Conservation (phyloP, 2,797 vertebrate genomes). For the Delichon dasypus region DNA sequence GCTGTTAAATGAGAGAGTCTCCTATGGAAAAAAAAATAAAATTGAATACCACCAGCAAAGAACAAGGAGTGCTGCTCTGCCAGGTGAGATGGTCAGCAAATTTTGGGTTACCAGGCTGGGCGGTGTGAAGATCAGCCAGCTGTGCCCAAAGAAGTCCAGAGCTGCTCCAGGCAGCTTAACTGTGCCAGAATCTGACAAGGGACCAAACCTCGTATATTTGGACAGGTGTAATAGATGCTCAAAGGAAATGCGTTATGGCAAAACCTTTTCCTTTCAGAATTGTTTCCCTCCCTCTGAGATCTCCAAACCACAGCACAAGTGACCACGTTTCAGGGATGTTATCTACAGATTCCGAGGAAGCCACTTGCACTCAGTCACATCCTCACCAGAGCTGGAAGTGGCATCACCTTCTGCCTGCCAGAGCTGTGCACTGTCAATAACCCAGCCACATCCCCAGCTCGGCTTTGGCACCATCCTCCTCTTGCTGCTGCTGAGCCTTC, state of each 20-base stretch:
- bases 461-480: neutral
- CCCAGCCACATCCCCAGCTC: neutral
- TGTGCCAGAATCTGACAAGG: neutral
- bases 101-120: neutral
- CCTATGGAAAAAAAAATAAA: neutral
- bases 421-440: neutral
- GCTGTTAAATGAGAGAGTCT: neutral
- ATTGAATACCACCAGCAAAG: neutral
- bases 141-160: neutral
- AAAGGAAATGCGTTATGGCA: neutral
- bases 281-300: neutral
- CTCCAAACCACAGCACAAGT: neutral
- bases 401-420: neutral
- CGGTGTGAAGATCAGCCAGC: neutral
- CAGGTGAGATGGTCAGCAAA: neutral
- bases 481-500: neutral
- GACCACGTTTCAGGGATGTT: neutral
- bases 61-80: neutral
- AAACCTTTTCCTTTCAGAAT: neutral
- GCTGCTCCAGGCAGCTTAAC: neutral
- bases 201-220: neutral
- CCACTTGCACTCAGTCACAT: neutral
- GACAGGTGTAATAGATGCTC: neutral
- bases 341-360: neutral
- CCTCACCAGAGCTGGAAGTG: neutral